Conservation (phyloP, 2,113 vertebrate genomes). For the Crotalus tigris region DNA sequence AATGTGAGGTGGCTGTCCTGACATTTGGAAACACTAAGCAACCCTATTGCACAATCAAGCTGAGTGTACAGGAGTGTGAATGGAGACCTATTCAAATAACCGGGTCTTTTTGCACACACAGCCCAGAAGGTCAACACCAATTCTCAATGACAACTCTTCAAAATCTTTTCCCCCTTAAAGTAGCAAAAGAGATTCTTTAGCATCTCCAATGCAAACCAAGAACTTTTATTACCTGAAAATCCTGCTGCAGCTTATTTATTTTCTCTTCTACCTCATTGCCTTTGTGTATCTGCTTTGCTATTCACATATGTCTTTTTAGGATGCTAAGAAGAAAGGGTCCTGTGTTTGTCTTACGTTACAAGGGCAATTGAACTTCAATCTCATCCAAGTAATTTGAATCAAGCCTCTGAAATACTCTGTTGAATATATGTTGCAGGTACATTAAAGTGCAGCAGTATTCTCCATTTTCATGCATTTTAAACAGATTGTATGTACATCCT, state of each 20-base stretch:
- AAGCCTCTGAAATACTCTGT: conserved; percentile 26
- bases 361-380: conserved; percentile 44
- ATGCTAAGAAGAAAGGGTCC: conserved; percentile 30
- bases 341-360: conserved; percentile 45
- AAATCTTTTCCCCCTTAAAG: neutral
- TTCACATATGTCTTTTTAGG: conserved; percentile 20
- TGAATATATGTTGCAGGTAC: conserved; percentile 13
- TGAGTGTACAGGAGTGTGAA: neutral
- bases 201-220: neutral
- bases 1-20: neutral
- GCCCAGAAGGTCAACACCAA: neutral
- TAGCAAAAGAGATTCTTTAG: neutral
- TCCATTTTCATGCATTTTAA: conserved; percentile 53
- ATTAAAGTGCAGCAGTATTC: conserved; percentile 26
- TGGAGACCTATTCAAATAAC: neutral
- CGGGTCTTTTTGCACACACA: neutral
- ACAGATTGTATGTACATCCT: conserved; percentile 25
- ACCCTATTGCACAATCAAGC: neutral
- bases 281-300: conserved; percentile 29
- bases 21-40: neutral
- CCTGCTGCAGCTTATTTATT: conserved; percentile 25
- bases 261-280: conserved; percentile 11
- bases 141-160: conserved; percentile 14
- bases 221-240: conserved; percentile 18
- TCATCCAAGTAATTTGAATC: conserved; percentile 50